Conservation (phyloP, 2,113 vertebrate species). For the Solea solea region DNA sequence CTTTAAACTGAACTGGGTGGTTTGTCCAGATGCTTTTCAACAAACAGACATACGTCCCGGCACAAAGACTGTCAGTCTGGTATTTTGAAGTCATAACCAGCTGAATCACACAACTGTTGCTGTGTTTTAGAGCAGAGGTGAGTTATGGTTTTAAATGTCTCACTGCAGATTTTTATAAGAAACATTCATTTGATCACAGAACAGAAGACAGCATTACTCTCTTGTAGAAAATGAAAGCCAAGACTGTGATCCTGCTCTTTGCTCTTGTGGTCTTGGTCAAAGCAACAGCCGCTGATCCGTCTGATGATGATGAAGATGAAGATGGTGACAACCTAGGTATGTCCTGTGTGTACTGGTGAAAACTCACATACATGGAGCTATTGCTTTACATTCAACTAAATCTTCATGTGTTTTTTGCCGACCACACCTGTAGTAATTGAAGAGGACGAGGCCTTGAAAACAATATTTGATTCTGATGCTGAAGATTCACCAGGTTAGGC, state of each 20-base stretch:
- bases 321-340: conserved; percentile 1
- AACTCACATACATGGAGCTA: too few species aligned
- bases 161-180: too few species aligned
- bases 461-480: too few species aligned
- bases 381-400: too few species aligned
- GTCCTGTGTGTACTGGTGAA: neutral
- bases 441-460: too few species aligned
- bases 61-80: neutral
- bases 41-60: neutral
- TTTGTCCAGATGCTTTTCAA: conserved; percentile 34
- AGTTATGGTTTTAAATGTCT: neutral
- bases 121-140: neutral
- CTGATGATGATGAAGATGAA: rapidly evolving
- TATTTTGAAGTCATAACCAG: too few species aligned
- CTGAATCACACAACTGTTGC: neutral
- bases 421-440: too few species aligned
- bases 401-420: too few species aligned
- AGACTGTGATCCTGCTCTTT: conserved; percentile 31
- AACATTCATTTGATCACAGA: neutral
- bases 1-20: conserved; percentile 14
- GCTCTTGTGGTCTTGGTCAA: conserved; percentile 12
- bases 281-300: rapidly evolving
- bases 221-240: conserved; percentile 45
- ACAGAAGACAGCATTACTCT: neutral
- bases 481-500: too few species aligned